Evolutionary conservation across 2,797 vertebrate species (phyloP).

Genomic region (Helarctos malayanus): DNA sequence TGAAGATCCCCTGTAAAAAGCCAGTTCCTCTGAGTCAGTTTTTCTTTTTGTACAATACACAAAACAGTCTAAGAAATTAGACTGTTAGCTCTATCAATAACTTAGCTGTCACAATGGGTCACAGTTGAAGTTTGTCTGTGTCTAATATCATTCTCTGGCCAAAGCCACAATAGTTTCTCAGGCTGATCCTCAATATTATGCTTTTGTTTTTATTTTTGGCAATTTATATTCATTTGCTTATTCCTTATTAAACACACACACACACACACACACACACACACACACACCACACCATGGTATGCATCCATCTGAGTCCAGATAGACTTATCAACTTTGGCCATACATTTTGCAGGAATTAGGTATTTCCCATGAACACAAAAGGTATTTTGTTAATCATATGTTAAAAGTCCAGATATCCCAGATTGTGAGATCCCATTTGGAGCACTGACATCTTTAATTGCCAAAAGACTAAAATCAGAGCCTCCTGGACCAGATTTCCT

Average conservation of each 20-base stretch:
- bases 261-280: not conserved
- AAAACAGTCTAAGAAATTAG: not conserved
- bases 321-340: not conserved
- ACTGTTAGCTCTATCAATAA: not conserved
- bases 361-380: not conserved
- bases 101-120: not conserved
- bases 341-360: not conserved
- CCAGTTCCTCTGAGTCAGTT: not conserved
- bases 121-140: not conserved
- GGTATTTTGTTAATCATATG: not conserved
- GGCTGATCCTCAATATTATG: not conserved
- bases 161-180: not conserved
- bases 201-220: constrained; percentile 3
- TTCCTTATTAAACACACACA: not conserved
- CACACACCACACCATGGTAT: not conserved
- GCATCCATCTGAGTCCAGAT: not conserved
- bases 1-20: not conserved
- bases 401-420: not conserved
- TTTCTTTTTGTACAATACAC: not conserved
- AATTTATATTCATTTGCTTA: not conserved
- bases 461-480: not conserved
- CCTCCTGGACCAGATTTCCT: not conserved
- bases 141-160: not conserved
- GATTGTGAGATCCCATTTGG: not conserved
- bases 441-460: not conserved